Base-by-base conservation (phyloP, 2,797 vertebrate genomes). In the Macroramphosus scolopax region DNA sequence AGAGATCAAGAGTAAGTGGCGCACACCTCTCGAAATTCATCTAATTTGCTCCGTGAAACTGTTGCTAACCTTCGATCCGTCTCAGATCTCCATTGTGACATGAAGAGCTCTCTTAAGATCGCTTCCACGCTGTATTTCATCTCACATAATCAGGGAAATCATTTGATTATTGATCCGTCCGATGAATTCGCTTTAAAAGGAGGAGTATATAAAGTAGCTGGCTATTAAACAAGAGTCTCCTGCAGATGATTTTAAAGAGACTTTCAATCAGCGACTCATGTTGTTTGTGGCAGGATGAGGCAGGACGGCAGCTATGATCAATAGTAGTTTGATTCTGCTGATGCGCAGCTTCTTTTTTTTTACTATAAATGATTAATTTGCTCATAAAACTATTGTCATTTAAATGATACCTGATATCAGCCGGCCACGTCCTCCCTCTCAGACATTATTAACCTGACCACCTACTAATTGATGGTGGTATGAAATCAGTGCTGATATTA, bases 251-350 rank as follows among this genome's bases (percentile, higher is more conserved):
- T 87, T 72, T 76, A 78, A 82, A 85, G 72, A 61, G 77, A 72
- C 84, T 84, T 84, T 87, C 74, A 84, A 82, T 85, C 84, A 79
- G 69, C 69, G 59, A 52, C 71, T 78, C 71, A 76, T 81, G 68
- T 70, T 51, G 45, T 85, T 82, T 76, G 71, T 77, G 58, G 66
- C 48, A 67, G 77, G 76, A 85, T 82, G 79, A 81, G 72, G 67
- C 73, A 74, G 63, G 55, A 63, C 73, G 72, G 69, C 56, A 73
- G 59, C 63, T 68, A 50, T 51, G 74, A 89, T 89, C 83, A 82
- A 85, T 87, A 86, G 33, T 13, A 31, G 49, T 22, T 22, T 22
- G 20, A 22, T 22, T 6, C 20, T 22, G 25, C 8, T 26, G 5
- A 9, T 6, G 5, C 8, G 6, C 25, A 26, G 6, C 7, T 9